These are phyloP conservation scores for Leptarthrus brevirostris DNA, from an alignment of 2,888 invertebrate genomes.

Conservation along the genomic window DNA sequence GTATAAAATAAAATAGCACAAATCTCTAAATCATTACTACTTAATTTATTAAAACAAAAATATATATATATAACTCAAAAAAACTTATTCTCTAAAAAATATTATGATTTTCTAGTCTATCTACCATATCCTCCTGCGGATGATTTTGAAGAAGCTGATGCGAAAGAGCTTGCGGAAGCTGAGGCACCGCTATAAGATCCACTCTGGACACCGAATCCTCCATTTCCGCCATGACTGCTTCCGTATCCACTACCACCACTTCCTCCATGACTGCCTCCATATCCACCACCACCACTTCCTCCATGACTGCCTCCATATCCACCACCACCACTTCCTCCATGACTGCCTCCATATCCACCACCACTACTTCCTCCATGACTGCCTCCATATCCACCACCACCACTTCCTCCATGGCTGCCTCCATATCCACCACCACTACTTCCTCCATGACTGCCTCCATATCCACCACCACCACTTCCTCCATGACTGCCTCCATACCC, in stretches of 20 bases:
- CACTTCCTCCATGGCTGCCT: neutral
- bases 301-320: too few relatives aligned
- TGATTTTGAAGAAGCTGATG: neutral
- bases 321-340: neutral
- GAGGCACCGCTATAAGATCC: neutral
- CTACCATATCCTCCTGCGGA: neutral
- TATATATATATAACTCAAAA: too few relatives aligned
- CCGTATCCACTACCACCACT: too few relatives aligned
- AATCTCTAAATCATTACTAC: too few relatives aligned
- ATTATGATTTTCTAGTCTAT: too few relatives aligned
- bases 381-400: neutral
- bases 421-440: neutral
- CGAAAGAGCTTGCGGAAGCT: neutral
- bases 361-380: too few relatives aligned
- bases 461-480: neutral
- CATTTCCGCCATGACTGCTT: too few relatives aligned
- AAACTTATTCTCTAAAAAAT: too few relatives aligned
- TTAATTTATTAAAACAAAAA: too few relatives aligned
- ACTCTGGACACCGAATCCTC: neutral
- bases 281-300: too few relatives aligned
- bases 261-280: too few relatives aligned
- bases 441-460: neutral
- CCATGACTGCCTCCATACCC: neutral
- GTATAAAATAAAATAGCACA: too few relatives aligned
- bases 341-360: neutral